Evolutionary conservation across 2,797 vertebrate genomes (phyloP).

Genomic region (Tenualosa thibaudeaui): DNA sequence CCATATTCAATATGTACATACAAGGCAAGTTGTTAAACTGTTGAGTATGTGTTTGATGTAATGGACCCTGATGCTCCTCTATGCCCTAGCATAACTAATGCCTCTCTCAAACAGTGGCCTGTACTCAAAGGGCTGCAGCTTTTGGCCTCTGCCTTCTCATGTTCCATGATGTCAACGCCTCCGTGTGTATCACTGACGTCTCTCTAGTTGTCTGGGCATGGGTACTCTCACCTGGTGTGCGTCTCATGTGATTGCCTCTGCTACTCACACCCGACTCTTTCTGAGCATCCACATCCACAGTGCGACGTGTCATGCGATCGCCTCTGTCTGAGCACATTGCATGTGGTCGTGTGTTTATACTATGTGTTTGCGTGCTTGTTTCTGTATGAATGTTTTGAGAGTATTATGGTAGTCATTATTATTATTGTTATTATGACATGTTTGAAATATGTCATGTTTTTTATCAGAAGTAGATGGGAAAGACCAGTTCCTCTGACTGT

Average conservation of each 20-base stretch:
- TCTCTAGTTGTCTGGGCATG: background rate
- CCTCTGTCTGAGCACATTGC: slow-evolving; percentile 5
- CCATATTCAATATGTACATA: background rate
- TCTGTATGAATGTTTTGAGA: slow-evolving; percentile 13
- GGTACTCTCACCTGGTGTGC: background rate
- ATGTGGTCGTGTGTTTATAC: slow-evolving; percentile 7
- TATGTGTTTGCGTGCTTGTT: background rate
- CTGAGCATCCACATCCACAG: background rate
- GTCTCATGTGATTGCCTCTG: background rate
- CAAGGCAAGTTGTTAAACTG: background rate
- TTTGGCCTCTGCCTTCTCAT: slow-evolving; percentile 70
- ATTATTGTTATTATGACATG: background rate
- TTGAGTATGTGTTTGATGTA: background rate
- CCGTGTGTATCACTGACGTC: slow-evolving; percentile 13
- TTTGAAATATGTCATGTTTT: slow-evolving; percentile 2
- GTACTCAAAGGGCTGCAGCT: slow-evolving; percentile 68
- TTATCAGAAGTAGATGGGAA: background rate
- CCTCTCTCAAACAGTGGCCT: slow-evolving; percentile 40
- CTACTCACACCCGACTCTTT: background rate
- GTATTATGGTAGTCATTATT: background rate
- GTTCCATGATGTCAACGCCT: slow-evolving; percentile 68
- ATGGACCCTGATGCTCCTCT: background rate
- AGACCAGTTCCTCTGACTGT: background rate
- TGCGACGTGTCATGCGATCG: background rate
- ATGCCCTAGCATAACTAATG: background rate